These are phyloP conservation scores for Rhinogobio ventralis DNA, from an alignment of 2,797 vertebrate genomes.

Conservation along the genomic window DNA sequence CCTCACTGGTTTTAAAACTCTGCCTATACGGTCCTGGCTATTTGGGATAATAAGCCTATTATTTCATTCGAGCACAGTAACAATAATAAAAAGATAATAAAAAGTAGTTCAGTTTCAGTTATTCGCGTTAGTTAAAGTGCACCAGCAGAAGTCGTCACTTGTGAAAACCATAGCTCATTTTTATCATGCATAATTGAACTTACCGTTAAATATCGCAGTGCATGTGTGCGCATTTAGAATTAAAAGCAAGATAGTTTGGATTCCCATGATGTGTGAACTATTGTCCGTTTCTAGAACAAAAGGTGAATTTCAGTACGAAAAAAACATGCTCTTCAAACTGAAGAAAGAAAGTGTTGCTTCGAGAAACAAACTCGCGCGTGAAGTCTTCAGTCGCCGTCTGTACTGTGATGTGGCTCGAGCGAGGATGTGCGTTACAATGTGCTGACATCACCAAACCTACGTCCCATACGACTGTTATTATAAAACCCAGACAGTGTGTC, in stretches of 20 bases:
- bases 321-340: background rate
- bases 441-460: constrained; percentile 8
- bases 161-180: background rate
- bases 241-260: constrained; percentile 14
- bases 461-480: background rate
- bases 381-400: background rate
- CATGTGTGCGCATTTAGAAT: background rate
- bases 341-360: background rate
- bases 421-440: background rate
- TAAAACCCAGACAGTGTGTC: background rate
- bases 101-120: too few species aligned
- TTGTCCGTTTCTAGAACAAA: background rate
- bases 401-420: background rate
- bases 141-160: background rate
- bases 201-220: constrained; percentile 15
- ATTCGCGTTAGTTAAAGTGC: too few species aligned
- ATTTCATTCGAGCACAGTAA: too few species aligned
- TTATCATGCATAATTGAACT: background rate
- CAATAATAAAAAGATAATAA: too few species aligned
- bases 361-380: too few species aligned
- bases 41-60: too few species aligned
- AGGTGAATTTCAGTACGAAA: background rate
- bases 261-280: background rate
- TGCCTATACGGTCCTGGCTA: too few species aligned
- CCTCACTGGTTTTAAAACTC: too few species aligned